A percentile compares a stretch with the other conserved stretches of the same genome.
Conservation (phyloP, 2,113 vertebrate species). For the Sakesphorus luctuosus region DNA sequence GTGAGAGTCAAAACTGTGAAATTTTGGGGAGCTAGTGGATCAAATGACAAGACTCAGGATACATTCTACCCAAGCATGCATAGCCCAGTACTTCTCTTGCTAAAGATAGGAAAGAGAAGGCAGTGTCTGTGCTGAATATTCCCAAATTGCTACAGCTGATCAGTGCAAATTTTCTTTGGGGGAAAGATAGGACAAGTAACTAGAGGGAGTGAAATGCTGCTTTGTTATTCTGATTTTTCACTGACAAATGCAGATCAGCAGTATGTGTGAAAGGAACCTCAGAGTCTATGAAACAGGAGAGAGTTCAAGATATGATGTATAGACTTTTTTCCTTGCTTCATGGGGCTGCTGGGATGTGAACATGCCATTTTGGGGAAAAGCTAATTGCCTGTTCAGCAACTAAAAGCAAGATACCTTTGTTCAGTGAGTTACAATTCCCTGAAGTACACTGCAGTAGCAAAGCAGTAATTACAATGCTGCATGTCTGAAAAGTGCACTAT, state of each 20-base stretch:
- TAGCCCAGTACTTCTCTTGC: neutral
- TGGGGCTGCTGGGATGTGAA: conserved; percentile 20
- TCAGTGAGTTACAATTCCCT: conserved; percentile 54
- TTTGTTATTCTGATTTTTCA: conserved; percentile 50
- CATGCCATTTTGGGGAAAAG: conserved; percentile 43
- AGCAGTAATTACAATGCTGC: conserved; percentile 51
- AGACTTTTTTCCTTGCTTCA: conserved; percentile 12
- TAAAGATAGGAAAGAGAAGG: neutral
- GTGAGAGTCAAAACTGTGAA: neutral
- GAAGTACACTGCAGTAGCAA: conserved; percentile 33
- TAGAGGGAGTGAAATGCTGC: neutral
- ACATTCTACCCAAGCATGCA: neutral
- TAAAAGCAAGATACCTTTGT: conserved; percentile 62
- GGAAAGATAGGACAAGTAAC: neutral
- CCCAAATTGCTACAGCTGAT: conserved; percentile 10
- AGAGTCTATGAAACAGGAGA: neutral
- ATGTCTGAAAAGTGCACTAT: conserved; percentile 54
- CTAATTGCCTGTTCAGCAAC: conserved; percentile 54
- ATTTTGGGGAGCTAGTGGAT: neutral
- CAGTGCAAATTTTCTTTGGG: neutral
- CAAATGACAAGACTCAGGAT: neutral
- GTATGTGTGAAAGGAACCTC: neutral
- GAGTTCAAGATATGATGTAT: conserved; percentile 16
- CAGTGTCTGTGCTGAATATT: neutral
- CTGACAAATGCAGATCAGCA: neutral